phyloP scores from a whole-genome alignment of 1,140 invertebrate species.

The Drosophila nasuta region DNA sequence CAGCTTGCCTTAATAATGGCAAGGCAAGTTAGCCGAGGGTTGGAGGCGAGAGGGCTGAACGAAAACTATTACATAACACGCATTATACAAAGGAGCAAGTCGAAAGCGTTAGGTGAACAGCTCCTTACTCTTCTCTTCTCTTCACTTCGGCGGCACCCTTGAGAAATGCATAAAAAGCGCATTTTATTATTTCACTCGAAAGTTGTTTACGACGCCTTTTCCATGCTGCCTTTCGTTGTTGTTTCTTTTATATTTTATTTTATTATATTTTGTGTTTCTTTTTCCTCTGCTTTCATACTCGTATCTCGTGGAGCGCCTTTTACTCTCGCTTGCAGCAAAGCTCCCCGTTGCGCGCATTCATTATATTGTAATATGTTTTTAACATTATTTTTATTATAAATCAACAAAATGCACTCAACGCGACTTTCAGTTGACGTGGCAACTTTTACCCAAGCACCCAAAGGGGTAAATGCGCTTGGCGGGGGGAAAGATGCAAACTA shows the following conservation, averaged over 20 bases:
- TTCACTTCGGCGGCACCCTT: neutral
- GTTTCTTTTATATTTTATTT: conserved; percentile 15
- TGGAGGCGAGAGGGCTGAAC: neutral
- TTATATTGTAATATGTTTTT: conserved; percentile 78
- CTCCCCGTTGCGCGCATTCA: conserved; percentile 54
- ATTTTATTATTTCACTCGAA: conserved; percentile 81
- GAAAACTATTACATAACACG: conserved; percentile 78
- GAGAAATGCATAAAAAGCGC: conserved; percentile 76
- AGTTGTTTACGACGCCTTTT: conserved; percentile 71
- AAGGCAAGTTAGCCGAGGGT: neutral
- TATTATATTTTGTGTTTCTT: conserved; percentile 1
- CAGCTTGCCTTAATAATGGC: conserved; percentile 67
- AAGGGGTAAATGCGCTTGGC: conserved; percentile 9
- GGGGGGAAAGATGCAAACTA: neutral
- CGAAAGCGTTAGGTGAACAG: conserved; percentile 9
- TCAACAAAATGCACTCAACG: conserved; percentile 75
- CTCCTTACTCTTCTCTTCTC: neutral
- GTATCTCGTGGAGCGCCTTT: conserved; percentile 28
- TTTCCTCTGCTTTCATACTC: conserved; percentile 6
- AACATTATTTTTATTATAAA: conserved; percentile 81
- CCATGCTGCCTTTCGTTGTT: conserved; percentile 15
- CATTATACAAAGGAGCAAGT: conserved; percentile 55
- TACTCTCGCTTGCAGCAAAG: conserved; percentile 6
- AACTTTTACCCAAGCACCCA: conserved; percentile 50
- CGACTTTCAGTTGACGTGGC: conserved; percentile 60